These are phyloP conservation scores for Tarsius wallacei DNA, from an alignment of 2,797 vertebrate genomes.

Conservation along the genomic window DNA sequence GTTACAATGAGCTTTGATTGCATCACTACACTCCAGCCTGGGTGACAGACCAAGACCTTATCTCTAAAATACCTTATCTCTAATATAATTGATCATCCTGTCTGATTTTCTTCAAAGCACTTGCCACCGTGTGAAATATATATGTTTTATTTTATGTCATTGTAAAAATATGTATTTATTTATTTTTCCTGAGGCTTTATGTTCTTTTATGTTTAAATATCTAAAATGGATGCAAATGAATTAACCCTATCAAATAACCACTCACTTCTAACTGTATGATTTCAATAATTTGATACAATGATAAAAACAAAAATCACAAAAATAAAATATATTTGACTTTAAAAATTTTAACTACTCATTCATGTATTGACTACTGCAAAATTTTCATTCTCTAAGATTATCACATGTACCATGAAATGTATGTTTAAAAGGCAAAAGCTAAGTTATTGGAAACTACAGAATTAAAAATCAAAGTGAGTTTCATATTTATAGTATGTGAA, in stretches of 20 bases:
- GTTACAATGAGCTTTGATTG: too few relatives aligned
- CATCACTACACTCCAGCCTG: too few relatives aligned
- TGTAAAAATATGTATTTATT: not conserved
- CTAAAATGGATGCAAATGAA: constrained; percentile 95
- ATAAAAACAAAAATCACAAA: constrained; percentile 93
- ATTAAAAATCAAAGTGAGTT: constrained; percentile 94
- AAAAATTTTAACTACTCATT: constrained; percentile 92
- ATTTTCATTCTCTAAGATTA: constrained; percentile 91
- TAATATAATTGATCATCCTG: too few relatives aligned
- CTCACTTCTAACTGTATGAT: constrained; percentile 95
- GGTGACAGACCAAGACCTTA: too few relatives aligned
- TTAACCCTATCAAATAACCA: constrained; percentile 96
- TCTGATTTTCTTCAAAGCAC: too few relatives aligned
- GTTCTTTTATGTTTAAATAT: constrained; percentile 84
- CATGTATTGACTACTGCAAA: constrained; percentile 91
- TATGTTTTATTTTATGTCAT: not conserved
- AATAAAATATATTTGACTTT: constrained; percentile 92
- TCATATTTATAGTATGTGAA: constrained; percentile 91
- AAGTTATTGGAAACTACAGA: constrained; percentile 96
- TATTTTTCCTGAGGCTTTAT: too few relatives aligned
- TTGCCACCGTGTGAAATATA: too few relatives aligned
- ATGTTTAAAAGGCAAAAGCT: constrained; percentile 97
- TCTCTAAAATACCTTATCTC: too few relatives aligned
- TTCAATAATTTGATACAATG: constrained; percentile 96
- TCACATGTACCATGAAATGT: constrained; percentile 93